phyloP scores from a whole-genome alignment of 2,797 vertebrate genomes.

The Trichosurus vulpecula region DNA sequence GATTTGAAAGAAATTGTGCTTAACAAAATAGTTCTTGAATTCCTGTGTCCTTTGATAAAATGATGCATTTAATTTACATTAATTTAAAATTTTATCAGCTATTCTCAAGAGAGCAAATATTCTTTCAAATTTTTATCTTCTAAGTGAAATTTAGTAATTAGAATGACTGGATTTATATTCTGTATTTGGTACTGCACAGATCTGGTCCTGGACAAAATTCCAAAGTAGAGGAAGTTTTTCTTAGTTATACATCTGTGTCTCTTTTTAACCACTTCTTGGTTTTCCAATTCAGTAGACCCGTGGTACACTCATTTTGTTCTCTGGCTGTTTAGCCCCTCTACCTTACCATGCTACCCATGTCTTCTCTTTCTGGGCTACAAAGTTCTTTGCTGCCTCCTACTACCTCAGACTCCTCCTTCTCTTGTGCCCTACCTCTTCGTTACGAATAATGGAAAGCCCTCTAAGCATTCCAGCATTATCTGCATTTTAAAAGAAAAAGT shows the following conservation, averaged over 20 bases:
- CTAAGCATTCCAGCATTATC: not conserved
- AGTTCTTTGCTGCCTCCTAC: no score
- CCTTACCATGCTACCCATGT: not conserved
- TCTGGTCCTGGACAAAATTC: not conserved
- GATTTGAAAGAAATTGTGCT: not conserved
- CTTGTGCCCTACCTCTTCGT: not conserved
- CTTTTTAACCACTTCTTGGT: not conserved
- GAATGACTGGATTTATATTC: not conserved
- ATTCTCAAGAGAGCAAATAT: constrained; percentile 21
- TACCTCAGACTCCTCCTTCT: not conserved
- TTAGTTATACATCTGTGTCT: not conserved
- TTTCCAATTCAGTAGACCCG: not conserved
- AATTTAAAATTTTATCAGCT: not conserved
- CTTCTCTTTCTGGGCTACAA: constrained; percentile 31
- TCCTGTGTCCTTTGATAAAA: constrained; percentile 6
- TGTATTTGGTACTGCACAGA: not conserved
- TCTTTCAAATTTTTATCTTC: not conserved
- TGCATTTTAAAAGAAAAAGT: constrained; percentile 28
- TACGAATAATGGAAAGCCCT: not conserved
- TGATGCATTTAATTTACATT: constrained; percentile 18
- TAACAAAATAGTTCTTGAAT: constrained; percentile 25
- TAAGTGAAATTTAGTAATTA: not conserved
- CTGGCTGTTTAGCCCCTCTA: not conserved
- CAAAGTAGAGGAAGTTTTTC: not conserved
- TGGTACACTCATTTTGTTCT: not conserved